Conservation (phyloP, 2,113 vertebrate genomes). For the Nothoprocta perdicaria region DNA sequence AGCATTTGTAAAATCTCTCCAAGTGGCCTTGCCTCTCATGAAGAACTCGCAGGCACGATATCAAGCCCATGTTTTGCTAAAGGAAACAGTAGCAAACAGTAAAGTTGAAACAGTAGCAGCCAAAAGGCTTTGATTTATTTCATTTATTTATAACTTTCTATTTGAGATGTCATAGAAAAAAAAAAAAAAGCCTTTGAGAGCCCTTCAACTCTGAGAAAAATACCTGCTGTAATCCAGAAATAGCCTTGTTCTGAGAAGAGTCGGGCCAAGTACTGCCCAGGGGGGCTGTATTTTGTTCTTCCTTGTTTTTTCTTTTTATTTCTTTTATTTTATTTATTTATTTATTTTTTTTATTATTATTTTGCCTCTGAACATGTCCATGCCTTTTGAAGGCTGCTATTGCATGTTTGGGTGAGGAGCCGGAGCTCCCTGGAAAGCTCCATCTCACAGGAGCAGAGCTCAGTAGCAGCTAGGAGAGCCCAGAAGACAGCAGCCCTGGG, state of each 20-base stretch:
- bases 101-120: background rate
- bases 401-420: rapidly evolving
- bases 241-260: background rate
- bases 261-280: background rate
- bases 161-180: conserved; percentile 2
- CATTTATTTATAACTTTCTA: conserved; percentile 63
- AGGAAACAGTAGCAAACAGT: no score
- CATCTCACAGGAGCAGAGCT: background rate
- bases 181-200: background rate
- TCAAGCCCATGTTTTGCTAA: conserved; percentile 16
- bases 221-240: conserved; percentile 34
- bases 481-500: rapidly evolving
- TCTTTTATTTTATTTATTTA: background rate
- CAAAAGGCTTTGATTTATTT: conserved; percentile 37
- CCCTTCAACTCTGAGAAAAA: conserved; percentile 13
- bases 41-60: conserved; percentile 32
- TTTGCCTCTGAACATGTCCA: background rate
- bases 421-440: background rate
- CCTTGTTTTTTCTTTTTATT: background rate
- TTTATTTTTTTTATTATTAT: background rate
- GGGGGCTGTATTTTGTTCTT: background rate
- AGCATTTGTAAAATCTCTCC: background rate
- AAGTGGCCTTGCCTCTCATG: background rate
- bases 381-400: background rate
- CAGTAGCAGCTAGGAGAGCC: background rate